phyloP scores from a whole-genome alignment of 2,113 vertebrate genomes.

The Arothron firmamentum region DNA sequence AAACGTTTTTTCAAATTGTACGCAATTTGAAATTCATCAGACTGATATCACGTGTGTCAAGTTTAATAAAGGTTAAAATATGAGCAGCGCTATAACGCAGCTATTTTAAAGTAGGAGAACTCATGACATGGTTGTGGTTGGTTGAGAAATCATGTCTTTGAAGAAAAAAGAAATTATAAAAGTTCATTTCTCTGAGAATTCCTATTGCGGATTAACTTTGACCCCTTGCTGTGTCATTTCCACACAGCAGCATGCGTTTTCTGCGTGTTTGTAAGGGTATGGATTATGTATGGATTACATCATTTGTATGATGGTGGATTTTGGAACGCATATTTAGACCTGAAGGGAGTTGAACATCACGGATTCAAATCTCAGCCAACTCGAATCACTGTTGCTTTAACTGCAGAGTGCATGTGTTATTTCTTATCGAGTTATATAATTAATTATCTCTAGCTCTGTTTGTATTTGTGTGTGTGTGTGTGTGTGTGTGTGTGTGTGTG shows the following conservation, averaged over 20 bases:
- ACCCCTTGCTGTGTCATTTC: no score
- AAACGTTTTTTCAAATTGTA: neutral
- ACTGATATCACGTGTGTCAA: neutral
- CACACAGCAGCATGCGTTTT: neutral
- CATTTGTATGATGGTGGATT: neutral
- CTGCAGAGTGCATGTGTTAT: conserved; percentile 13
- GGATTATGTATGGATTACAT: no score
- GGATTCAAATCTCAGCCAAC: neutral
- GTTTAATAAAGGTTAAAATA: conserved; percentile 27
- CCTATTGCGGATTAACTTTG: no score
- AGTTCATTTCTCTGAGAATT: neutral
- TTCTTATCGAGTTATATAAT: conserved; percentile 44
- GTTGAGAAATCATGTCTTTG: conserved; percentile 24
- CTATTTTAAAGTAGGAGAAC: conserved; percentile 31
- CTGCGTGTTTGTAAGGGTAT: neutral
- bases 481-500: no score
- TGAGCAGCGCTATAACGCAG: conserved; percentile 4
- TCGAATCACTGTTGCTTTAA: conserved; percentile 8
- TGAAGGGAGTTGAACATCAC: neutral
- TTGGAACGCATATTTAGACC: neutral
- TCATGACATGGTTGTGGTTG: neutral
- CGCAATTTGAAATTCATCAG: neutral
- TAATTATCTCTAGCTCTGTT: conserved; percentile 19
- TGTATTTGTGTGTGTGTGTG: no score
- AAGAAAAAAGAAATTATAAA: conserved; percentile 29